Base-by-base conservation (phyloP, 2,797 vertebrate species). In the Calcarius lapponicus region DNA sequence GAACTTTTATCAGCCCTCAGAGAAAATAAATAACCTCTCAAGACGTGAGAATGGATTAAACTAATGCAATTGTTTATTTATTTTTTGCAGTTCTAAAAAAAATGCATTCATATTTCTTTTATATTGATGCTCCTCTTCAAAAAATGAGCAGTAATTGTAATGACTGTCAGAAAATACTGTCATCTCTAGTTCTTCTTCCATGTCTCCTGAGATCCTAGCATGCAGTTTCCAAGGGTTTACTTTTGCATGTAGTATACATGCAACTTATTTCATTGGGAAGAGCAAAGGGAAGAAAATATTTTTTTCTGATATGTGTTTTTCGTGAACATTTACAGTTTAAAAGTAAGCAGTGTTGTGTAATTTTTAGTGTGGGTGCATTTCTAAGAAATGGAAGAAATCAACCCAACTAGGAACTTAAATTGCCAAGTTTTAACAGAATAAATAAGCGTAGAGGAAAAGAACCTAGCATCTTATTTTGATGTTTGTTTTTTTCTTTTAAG, bases 21-120 rank as follows among this genome's bases (percentile, higher is more conserved):
- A 97, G 95, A 97, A 98, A 98, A 97, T 97, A 97, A 98, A 97
- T 97, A 98, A 97, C 96, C 94, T 96, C 95, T 97, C 95, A 95
- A 97, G 95, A 97, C 95, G 92, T 94, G 91, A 95, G 93, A 96
- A 91, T 90, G 53, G 83, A 88, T 95, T 96, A 94, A 97, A 95
- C 81, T 93, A 97, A 95, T 91, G 86, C 87, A 94, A 43, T 95
- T 98, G 97, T 97, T 97, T 97, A 97, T 93, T 97, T 97, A 94
- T 97, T 97, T 97, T 97, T 95, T 93, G 73, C 92, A 86, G 88
- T 96, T 95, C 95, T 75, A 78, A 90, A 97, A 76, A 70, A 92
- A 88, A 82, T 34, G 84, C 80, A 97, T 96, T 96, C 88, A 87
- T 97, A 95, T 88, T 96, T 92, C 93, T 96, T 95, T 71, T 94